Evolutionary conservation across 2,888 invertebrate species (phyloP), one percentile per base, ranked within the genome.

Genomic region (Vannuccia rotundouncinata): DNA sequence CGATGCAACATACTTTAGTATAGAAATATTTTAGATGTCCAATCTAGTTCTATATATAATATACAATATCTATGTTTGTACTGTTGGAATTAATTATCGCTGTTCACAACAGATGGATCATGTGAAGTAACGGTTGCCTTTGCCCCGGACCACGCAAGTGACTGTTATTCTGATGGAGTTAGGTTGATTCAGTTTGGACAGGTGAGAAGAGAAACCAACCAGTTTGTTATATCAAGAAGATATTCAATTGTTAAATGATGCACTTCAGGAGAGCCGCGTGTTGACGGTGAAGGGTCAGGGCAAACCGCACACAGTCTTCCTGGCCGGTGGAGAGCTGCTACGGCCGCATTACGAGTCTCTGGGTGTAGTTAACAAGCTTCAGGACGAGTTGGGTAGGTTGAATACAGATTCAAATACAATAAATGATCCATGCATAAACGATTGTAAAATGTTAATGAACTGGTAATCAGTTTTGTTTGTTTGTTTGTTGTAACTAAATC

Each of bases 111-210:
- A 66, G 66, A 66, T 22, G 66, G 22, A 66, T 66, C 66, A 66
- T 2, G 66, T 66, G 31, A 29, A 29, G 83, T 88, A 22, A 84
- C 84, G 17, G 84, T 87, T 30, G 86, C 87, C 17, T 88, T 88
- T 84, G 85, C 86, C 17, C 87, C 88, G 1, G 88, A 88, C 80
- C 87, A 87, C 82, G 81, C 84, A 13, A 86, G 86, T 82, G 86
- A 87, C 60, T 82, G 85, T 79, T 88, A 83, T 83, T 85, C 86
- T 1, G 88, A 88, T 83, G 85, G 85, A 13, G 84, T 86, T 2
- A 84, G 84, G 74, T 85, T 88, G 73, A 85, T 87, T 79, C 83
- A 88, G 0, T 88, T 87, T 83, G 85, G 84, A 78, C 84, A 85
- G 84, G 66, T 66, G 66, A 5, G 66, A 45, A 45, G 45, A 45